Percentiles rank a stretch among this genome's conserved stretches.
Conservation (phyloP, 2,113 vertebrate species). For the Malurus elegans region DNA sequence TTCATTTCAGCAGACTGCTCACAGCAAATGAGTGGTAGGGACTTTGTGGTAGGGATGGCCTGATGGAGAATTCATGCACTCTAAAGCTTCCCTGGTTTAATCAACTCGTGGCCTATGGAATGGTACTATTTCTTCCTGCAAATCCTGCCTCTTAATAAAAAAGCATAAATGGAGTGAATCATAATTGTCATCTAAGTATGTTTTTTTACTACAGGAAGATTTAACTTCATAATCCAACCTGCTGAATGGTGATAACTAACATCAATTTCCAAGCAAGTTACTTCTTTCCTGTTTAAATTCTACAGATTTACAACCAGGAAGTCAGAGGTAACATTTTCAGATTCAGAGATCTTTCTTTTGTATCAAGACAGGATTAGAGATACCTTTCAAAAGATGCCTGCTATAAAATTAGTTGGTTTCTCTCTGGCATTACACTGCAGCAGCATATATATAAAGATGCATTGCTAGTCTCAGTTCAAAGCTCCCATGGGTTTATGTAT, state of each 20-base stretch:
- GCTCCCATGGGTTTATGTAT: neutral
- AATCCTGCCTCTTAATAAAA: neutral
- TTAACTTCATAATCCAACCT: neutral
- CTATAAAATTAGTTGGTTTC: neutral
- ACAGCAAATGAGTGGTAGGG: neutral
- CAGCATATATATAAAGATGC: neutral
- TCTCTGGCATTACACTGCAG: neutral
- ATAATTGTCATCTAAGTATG: neutral
- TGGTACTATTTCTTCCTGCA: neutral
- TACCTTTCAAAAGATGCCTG: neutral
- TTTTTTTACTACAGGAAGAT: neutral
- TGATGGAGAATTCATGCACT: neutral
- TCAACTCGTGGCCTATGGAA: neutral
- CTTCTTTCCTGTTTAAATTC: neutral
- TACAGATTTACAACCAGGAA: neutral
- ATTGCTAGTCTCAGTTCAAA: neutral
- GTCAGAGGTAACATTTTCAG: neutral
- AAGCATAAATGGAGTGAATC: neutral
- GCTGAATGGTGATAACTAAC: neutral
- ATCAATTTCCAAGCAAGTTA: neutral
- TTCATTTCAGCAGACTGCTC: neutral
- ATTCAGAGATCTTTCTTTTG: neutral
- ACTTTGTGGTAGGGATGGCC: neutral
- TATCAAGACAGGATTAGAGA: neutral
- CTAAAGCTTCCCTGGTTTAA: neutral